These are phyloP conservation scores for Rhynchonycteris naso DNA, from an alignment of 2,797 vertebrate genomes.

Conservation along the genomic window DNA sequence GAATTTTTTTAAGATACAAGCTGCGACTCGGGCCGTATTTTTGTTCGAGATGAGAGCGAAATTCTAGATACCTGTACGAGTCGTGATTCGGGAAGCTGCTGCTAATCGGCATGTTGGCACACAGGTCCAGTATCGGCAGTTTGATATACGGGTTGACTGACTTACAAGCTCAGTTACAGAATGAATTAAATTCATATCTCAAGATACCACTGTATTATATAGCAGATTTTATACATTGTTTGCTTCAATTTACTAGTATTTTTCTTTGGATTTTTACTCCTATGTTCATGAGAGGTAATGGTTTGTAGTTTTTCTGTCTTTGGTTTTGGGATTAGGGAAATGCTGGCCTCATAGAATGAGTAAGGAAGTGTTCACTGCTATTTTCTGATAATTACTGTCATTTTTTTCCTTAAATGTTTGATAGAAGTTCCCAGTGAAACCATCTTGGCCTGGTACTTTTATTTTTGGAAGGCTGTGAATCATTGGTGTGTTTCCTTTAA, in stretches of 20 bases:
- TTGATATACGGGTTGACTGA: too few species aligned
- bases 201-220: too few species aligned
- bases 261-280: not conserved
- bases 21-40: too few species aligned
- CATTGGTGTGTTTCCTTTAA: not conserved
- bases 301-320: not conserved
- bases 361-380: not conserved
- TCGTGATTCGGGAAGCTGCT: too few species aligned
- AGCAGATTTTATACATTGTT: not conserved
- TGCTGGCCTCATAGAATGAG: not conserved
- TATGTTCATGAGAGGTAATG: not conserved
- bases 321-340: not conserved
- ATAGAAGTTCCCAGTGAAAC: conserved; percentile 16
- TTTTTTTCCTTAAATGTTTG: conserved; percentile 1
- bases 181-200: too few species aligned
- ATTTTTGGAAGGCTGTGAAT: not conserved
- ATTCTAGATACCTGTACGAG: too few species aligned
- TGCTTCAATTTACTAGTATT: conserved; percentile 18
- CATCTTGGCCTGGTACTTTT: not conserved
- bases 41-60: too few species aligned
- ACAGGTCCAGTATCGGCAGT: too few species aligned
- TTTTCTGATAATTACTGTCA: not conserved
- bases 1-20: too few species aligned
- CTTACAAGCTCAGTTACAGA: too few species aligned
- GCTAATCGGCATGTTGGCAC: too few species aligned